A percentile compares a stretch with the other conserved stretches of the same genome.
Conservation (phyloP, 2,797 vertebrate species). For the Synaphobranchus kaupii region DNA sequence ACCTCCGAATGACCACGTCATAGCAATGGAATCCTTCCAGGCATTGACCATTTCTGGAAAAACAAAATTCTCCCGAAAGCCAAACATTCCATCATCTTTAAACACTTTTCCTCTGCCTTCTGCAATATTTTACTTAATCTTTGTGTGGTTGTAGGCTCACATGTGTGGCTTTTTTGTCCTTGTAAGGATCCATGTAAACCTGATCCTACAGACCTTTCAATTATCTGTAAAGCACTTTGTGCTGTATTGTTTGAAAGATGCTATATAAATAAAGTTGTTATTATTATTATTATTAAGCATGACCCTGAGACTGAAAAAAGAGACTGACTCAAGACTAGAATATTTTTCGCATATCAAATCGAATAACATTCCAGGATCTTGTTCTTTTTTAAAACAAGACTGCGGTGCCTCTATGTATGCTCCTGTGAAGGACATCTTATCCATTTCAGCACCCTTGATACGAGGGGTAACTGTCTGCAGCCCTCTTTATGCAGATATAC, state of each 20-base stretch:
- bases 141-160: not conserved
- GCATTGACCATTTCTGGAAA: not conserved
- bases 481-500: not conserved
- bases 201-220: not conserved
- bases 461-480: not conserved
- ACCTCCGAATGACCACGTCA: constrained; percentile 1
- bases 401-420: not conserved
- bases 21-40: not conserved
- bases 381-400: constrained; percentile 16
- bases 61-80: constrained; percentile 7
- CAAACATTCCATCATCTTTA: not conserved
- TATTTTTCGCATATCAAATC: not conserved
- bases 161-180: not conserved
- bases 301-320: not conserved
- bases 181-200: not conserved
- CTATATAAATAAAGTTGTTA: not conserved
- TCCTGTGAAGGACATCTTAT: constrained; percentile 18
- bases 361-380: constrained; percentile 21
- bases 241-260: not conserved
- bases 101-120: not conserved
- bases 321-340: not conserved
- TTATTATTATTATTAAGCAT: not conserved
- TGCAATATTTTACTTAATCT: not conserved
- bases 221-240: not conserved
- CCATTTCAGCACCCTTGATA: not conserved